Evolutionary conservation across 2,888 invertebrate species (phyloP), one percentile per base, ranked within the genome.

Genomic region (Pseudeuparius sepicola): DNA sequence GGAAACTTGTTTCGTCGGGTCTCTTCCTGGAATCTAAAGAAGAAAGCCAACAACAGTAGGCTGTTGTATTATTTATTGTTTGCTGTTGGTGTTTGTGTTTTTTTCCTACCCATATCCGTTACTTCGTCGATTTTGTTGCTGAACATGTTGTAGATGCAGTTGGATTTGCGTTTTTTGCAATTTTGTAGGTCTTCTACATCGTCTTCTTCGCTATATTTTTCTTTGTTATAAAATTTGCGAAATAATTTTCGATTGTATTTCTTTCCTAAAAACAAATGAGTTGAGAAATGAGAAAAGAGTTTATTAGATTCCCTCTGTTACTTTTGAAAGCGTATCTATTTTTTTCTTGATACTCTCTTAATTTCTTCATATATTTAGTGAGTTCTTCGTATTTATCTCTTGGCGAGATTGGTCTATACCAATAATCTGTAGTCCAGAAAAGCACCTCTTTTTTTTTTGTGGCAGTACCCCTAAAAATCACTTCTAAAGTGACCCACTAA

Each of bases 371-470:
- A 42, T 67, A 64, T n/a, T 43, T 48, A 23, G 57, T 53, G 4
- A 63, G 43, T 39, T 67, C 61, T 9, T 49, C 47, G 43, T 70
- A 70, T 9, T 63, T 61, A 15, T 59, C 56, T 6, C 51, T 53
- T 0, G 65, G 63, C 3, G 66, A 59, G 39, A 62, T 55, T 0
- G 70, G 70, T 26, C 67, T 49, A 46, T 70, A 71, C 67, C 66
- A 70, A 44, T 67, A 70, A 18, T 67, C 66, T 1, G 69, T 66
- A 0, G 70, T 71, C 71, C 71, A 71, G 45, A 71, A 71, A 3
- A 67, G 52, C 11, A 67, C 51, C 1, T 65, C 55, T 1, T 61
- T 60, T 14, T 55, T 52, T 42, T 53, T 55, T 3, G 53, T 51
- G 12, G 45, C 35, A 27, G 43, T 44, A n/a, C n/a, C n/a, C n/a